Evolutionary conservation across 2,888 invertebrate genomes (phyloP), one percentile per base, ranked within the genome.

Genomic region (Antheraea assamensis): DNA sequence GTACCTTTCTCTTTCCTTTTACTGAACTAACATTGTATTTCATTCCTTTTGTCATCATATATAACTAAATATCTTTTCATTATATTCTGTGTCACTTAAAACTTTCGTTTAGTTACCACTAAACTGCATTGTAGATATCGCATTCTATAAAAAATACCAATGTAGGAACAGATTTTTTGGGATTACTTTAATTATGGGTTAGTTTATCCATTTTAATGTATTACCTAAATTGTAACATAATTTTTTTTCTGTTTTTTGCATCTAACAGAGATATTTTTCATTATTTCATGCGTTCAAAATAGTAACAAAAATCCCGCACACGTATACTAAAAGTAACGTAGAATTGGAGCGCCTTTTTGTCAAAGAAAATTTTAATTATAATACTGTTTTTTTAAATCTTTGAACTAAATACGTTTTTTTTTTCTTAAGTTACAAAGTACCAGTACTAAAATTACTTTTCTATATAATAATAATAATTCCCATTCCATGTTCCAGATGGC

Each of bases 401-500:
- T n/a, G 24, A 10, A 58, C 2, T 13, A 58, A 58, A 21, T 17
- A 17, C 8, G 0, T 31, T 31, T 19, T 58, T 52, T 66, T 30
- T 1, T 35, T 68, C 35, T 35, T 42, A 55, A 55, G 19, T 55
- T 70, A 27, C 35, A 55, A 24, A n/a, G 4, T 8, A 58, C n/a
- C 21, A 10, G 55, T 24, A 35, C 27, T 35, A 55, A 30, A 21
- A 31, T 30, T 27, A 31, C 49, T 72, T 52, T 42, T 52, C 27
- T 27, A 70, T 58, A n/a, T n/a, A n/a, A n/a, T n/a, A n/a, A n/a
- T n/a, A 83, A 82, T 75, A 76, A 79, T 85, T 83, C 83, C 73
- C 15, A 84, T 87, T 87, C 31, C 35, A n/a, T 83, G 79, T 88
- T 87, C 86, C 87, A 89, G 87, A 87, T 89, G 86, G 87, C 88